Evolutionary conservation across 2,888 invertebrate species (phyloP).

Genomic region (Endotricha flammealis): DNA sequence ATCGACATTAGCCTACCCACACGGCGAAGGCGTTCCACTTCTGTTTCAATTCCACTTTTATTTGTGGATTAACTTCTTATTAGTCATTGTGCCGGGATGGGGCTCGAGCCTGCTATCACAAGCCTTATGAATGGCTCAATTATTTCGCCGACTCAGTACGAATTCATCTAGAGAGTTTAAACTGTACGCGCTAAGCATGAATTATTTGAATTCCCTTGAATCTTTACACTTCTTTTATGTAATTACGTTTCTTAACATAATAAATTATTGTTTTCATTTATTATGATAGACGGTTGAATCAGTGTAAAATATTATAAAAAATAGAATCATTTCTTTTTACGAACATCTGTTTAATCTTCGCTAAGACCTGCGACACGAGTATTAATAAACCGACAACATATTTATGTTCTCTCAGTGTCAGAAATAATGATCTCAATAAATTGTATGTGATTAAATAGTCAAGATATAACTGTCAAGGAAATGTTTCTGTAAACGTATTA

Average conservation of each 20-base stretch:
- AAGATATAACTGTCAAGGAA: conserved; percentile 33
- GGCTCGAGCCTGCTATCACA: conserved; percentile 60
- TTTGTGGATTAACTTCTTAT: conserved; percentile 79
- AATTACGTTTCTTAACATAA: conserved; percentile 10
- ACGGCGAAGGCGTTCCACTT: conserved; percentile 75
- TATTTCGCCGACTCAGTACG: conserved; percentile 62
- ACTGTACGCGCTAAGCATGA: conserved; percentile 33
- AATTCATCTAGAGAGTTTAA: conserved; percentile 34
- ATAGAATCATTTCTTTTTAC: conserved; percentile 27
- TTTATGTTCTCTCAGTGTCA: conserved; percentile 52
- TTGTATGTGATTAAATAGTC: conserved; percentile 47
- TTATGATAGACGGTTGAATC: conserved; percentile 20
- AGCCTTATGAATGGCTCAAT: conserved; percentile 77
- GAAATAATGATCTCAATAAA: conserved; percentile 55
- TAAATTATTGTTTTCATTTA: conserved; percentile 13
- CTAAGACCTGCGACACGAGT: conserved; percentile 37
- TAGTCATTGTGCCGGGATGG: conserved; percentile 69
- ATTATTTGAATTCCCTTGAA: conserved; percentile 30
- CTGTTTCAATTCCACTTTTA: conserved; percentile 79
- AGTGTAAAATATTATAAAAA: conserved; percentile 35
- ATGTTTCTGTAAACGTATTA: conserved; percentile 26
- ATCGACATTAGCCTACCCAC: conserved; percentile 77
- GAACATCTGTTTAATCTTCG: conserved; percentile 52
- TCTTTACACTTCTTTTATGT: conserved; percentile 17
- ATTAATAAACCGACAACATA: conserved; percentile 66